phyloP scores from a whole-genome alignment of 2,113 vertebrate genomes.

The Nanger granti region DNA sequence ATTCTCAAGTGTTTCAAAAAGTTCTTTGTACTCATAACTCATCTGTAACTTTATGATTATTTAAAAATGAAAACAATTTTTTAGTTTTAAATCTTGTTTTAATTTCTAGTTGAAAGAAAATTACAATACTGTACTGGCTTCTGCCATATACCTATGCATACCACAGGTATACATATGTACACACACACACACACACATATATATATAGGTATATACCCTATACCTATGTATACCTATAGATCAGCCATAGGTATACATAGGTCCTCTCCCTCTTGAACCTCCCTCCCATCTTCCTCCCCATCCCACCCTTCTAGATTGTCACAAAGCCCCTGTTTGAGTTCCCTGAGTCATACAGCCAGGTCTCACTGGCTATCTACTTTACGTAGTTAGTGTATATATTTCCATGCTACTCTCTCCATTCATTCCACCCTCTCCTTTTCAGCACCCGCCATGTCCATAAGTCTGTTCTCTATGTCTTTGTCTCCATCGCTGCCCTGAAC shows the following conservation, averaged over 20 bases:
- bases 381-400: not conserved
- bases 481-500: not conserved
- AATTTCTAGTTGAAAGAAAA: not conserved
- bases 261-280: not conserved
- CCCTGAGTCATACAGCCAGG: not conserved
- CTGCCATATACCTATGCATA: not conserved
- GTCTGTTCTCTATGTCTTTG: not conserved
- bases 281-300: not conserved
- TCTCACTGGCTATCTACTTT: not conserved
- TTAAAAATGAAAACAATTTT: not conserved
- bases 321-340: not conserved
- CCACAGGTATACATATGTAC: too few species aligned
- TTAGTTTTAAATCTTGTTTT: not conserved
- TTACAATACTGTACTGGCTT: not conserved
- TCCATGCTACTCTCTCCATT: not conserved
- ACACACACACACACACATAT: too few species aligned
- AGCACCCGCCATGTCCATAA: accelerated
- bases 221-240: too few species aligned
- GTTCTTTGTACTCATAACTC: not conserved
- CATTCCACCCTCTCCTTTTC: not conserved
- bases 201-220: too few species aligned
- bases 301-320: not conserved
- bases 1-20: not conserved
- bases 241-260: not conserved
- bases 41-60: not conserved